Evolutionary conservation across 2,797 vertebrate species (phyloP).

Genomic region (Mormyrops boulengeri): DNA sequence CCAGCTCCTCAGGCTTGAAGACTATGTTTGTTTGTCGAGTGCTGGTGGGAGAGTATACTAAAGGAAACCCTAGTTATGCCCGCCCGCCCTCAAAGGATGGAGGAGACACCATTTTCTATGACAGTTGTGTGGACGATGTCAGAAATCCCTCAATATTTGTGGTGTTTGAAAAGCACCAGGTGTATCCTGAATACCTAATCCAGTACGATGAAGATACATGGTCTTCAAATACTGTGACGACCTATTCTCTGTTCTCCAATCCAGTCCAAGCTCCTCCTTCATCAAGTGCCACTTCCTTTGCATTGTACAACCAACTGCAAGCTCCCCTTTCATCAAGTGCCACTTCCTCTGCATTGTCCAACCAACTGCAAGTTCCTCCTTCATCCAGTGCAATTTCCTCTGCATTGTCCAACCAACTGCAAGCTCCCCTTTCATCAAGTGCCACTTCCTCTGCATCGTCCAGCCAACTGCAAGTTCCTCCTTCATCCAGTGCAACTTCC

Average conservation of each 20-base stretch:
- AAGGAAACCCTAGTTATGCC: conserved; percentile 55
- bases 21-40: conserved; percentile 81
- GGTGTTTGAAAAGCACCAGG: conserved; percentile 62
- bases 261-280: background rate
- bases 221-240: background rate
- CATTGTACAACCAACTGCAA: background rate
- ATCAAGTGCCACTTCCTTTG: background rate
- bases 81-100: conserved; percentile 56
- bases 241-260: background rate
- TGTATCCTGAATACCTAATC: conserved; percentile 66
- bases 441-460: background rate
- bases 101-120: conserved; percentile 46
- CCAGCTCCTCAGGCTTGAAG: conserved; percentile 35
- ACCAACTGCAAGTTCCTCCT: background rate
- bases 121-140: conserved; percentile 62
- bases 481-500: background rate
- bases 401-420: background rate
- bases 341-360: background rate
- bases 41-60: conserved; percentile 74
- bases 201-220: conserved; percentile 38
- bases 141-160: conserved; percentile 56
- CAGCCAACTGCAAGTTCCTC: background rate
- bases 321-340: background rate
- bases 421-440: background rate
- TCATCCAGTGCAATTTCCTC: too few species aligned